Evolutionary conservation across 2,113 vertebrate species (phyloP).

Genomic region (Aptenodytes patagonicus): DNA sequence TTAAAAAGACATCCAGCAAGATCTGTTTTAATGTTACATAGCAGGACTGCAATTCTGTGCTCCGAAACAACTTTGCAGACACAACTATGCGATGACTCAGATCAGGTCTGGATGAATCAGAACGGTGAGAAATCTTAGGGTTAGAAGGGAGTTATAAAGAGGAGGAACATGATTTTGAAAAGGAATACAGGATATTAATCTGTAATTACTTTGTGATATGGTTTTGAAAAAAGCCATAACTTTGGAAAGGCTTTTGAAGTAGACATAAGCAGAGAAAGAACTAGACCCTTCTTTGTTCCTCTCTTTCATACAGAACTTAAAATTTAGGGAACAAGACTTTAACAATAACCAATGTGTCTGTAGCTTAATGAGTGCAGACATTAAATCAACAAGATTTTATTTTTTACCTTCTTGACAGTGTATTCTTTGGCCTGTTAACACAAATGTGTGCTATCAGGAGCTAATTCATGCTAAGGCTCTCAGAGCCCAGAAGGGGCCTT

Average conservation of each 20-base stretch:
- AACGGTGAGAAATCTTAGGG: neutral
- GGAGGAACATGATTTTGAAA: neutral
- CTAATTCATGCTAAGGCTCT: neutral
- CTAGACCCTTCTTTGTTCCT: neutral
- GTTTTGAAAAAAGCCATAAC: neutral
- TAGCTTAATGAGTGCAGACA: neutral
- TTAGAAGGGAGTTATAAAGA: neutral
- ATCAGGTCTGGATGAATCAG: neutral
- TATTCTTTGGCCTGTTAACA: neutral
- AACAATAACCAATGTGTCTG: neutral
- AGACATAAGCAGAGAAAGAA: neutral
- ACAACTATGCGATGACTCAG: neutral
- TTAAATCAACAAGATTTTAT: neutral
- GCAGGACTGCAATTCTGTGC: neutral
- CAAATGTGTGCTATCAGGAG: neutral
- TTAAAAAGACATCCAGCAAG: conserved; percentile 1
- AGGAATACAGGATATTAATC: neutral
- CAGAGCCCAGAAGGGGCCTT: neutral
- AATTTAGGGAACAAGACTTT: neutral
- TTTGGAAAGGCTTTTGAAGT: neutral
- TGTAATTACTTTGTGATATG: neutral
- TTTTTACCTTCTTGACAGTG: neutral
- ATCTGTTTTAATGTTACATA: neutral
- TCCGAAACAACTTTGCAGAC: neutral
- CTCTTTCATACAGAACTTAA: neutral